Evolutionary conservation across 2,113 vertebrate genomes (phyloP).

Genomic region (Lasiurus cinereus): DNA sequence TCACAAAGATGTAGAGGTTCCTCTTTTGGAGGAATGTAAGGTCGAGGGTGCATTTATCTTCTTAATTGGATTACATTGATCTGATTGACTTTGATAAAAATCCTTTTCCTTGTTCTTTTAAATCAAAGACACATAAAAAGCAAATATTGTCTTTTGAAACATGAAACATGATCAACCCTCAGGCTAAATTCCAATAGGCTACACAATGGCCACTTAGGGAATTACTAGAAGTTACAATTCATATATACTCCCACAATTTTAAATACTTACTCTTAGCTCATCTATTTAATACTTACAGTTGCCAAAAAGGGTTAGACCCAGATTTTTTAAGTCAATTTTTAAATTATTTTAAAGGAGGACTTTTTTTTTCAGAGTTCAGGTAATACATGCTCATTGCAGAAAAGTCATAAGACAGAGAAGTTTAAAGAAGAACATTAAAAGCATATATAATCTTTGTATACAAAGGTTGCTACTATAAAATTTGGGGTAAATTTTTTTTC

Average conservation of each 20-base stretch:
- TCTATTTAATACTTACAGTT: fast-evolving
- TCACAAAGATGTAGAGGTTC: slow-evolving; percentile 74
- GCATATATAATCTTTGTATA: fast-evolving
- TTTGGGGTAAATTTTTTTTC: not conserved
- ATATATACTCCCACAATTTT: fast-evolving
- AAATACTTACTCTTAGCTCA: fast-evolving
- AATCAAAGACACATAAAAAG: slow-evolving; percentile 75
- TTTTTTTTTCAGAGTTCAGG: not conserved
- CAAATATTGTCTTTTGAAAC: slow-evolving; percentile 76
- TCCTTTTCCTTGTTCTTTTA: slow-evolving; percentile 69
- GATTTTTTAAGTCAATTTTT: not conserved
- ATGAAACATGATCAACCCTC: not conserved
- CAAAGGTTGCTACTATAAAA: not conserved
- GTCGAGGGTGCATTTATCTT: slow-evolving; percentile 77
- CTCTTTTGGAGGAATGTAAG: slow-evolving; percentile 66
- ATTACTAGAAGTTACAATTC: not conserved
- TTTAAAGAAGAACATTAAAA: not conserved
- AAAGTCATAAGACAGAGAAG: not conserved
- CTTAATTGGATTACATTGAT: slow-evolving; percentile 79
- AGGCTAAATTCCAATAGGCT: not conserved
- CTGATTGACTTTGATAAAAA: slow-evolving; percentile 83
- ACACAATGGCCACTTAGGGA: not conserved
- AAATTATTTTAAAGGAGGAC: not conserved
- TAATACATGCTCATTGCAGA: not conserved
- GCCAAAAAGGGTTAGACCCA: not conserved